These are phyloP conservation scores for Metalampra italica DNA, from an alignment of 2,888 invertebrate species.

Conservation along the genomic window DNA sequence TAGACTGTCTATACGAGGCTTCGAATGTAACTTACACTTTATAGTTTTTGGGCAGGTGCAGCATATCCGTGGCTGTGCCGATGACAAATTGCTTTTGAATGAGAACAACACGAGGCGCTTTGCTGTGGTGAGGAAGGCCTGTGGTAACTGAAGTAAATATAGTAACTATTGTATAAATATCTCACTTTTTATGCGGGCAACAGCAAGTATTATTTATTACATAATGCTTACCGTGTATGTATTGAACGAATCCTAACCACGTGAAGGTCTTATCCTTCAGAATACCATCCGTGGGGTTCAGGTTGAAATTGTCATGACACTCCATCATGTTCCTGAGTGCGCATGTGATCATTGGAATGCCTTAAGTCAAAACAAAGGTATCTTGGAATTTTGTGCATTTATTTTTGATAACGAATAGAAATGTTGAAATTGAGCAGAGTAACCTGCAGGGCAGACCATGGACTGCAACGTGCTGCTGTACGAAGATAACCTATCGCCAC, in stretches of 20 bases:
- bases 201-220: too few species aligned
- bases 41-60: constrained; percentile 58
- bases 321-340: constrained; percentile 37
- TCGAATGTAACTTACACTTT: constrained; percentile 40
- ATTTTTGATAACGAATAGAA: too few species aligned
- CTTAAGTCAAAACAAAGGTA: background rate
- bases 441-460: too few species aligned
- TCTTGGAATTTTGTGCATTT: background rate
- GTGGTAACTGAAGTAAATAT: constrained; percentile 39
- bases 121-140: constrained; percentile 50
- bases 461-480: too few species aligned
- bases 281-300: constrained; percentile 57
- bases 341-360: background rate
- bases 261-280: constrained; percentile 50
- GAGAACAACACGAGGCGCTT: constrained; percentile 55
- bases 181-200: too few species aligned
- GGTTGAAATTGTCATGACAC: constrained; percentile 56
- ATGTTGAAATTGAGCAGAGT: too few species aligned
- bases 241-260: constrained; percentile 62
- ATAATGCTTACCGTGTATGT: constrained; percentile 58
- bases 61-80: constrained; percentile 53
- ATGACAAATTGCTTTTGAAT: constrained; percentile 58
- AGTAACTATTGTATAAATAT: too few species aligned
- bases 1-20: background rate
- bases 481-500: too few species aligned